phyloP scores from a whole-genome alignment of 2,797 vertebrate genomes.

The Helarctos malayanus region DNA sequence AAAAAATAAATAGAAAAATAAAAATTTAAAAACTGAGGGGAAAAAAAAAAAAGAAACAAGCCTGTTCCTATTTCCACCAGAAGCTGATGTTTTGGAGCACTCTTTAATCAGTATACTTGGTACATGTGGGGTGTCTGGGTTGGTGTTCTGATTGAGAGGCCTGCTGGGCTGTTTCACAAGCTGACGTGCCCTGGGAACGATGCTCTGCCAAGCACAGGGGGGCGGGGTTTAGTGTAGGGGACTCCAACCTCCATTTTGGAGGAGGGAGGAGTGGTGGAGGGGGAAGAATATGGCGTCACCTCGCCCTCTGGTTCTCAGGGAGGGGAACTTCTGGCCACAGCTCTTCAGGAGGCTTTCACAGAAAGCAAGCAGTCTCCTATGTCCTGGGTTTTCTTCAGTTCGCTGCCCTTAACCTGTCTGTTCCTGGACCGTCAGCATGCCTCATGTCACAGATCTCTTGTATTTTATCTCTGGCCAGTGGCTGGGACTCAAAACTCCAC shows the following conservation, averaged over 20 bases:
- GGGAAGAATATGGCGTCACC: background rate
- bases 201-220: background rate
- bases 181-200: background rate
- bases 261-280: background rate
- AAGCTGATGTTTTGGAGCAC: background rate
- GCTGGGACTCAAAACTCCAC: background rate
- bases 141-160: background rate
- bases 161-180: background rate
- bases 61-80: background rate
- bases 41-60: background rate
- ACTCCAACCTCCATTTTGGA: background rate
- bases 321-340: background rate
- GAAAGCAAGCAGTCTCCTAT: background rate
- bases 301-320: background rate
- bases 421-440: background rate
- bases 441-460: background rate
- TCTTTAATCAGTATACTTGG: background rate
- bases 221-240: background rate
- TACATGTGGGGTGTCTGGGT: background rate
- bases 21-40: background rate
- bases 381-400: background rate
- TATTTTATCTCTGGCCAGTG: background rate
- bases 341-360: background rate
- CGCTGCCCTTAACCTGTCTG: background rate
- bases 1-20: background rate